Evolutionary conservation across 2,113 vertebrate genomes (phyloP).

Genomic region (Callorhinus ursinus): DNA sequence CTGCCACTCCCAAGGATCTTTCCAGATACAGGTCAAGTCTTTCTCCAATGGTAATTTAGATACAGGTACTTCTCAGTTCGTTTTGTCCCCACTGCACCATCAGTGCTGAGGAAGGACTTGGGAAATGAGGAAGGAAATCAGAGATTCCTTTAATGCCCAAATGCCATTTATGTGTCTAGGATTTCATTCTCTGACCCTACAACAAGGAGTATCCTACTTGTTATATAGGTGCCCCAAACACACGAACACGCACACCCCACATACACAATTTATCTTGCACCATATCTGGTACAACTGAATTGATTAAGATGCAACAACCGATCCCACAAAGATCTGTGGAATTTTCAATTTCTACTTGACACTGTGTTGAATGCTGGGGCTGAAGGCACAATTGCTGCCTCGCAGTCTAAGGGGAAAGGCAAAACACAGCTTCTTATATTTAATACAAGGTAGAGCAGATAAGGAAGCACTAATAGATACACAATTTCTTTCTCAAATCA

Average conservation of each 20-base stretch:
- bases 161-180: neutral
- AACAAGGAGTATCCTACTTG: neutral
- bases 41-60: neutral
- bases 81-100: neutral
- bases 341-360: neutral
- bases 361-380: neutral
- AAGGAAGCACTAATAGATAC: neutral
- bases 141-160: neutral
- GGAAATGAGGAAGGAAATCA: neutral
- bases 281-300: neutral
- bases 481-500: neutral
- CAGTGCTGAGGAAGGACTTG: neutral
- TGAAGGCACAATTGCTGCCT: neutral
- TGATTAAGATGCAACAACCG: neutral
- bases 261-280: neutral
- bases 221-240: neutral
- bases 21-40: slow-evolving; percentile 51
- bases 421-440: neutral
- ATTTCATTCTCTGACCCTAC: neutral
- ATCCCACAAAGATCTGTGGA: neutral
- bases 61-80: neutral
- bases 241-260: neutral
- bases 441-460: neutral
- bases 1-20: slow-evolving; percentile 47
- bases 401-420: neutral